Percentiles rank a stretch among this genome's conserved stretches.
phyloP scores from a whole-genome alignment of 2,797 vertebrate genomes.

The Enteromius anoplus region DNA sequence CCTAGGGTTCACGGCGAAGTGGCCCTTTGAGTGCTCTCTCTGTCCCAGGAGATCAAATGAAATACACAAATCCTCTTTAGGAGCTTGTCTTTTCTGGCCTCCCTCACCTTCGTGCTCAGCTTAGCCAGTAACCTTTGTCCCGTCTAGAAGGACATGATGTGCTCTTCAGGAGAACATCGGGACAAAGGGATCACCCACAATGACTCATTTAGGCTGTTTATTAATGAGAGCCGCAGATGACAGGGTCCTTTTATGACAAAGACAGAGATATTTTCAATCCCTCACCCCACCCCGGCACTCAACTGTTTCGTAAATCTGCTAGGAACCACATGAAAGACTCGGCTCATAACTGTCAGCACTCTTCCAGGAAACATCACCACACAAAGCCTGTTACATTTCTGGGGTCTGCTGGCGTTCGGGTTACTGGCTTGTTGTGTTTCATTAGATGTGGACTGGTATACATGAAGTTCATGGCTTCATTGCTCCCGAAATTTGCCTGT shows the following conservation, averaged over 20 bases:
- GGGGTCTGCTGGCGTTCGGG: slow-evolving; percentile 30
- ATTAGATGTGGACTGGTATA: slow-evolving; percentile 3
- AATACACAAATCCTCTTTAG: slow-evolving; percentile 34
- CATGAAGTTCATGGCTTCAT: neutral
- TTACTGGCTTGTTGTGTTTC: slow-evolving; percentile 25
- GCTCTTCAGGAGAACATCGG: slow-evolving; percentile 50
- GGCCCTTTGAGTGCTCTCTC: slow-evolving; percentile 1
- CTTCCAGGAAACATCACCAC: slow-evolving; percentile 52
- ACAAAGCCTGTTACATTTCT: slow-evolving; percentile 51
- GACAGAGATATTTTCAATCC: slow-evolving; percentile 41
- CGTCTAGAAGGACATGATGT: slow-evolving; percentile 29
- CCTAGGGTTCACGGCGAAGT: neutral
- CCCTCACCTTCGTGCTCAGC: neutral
- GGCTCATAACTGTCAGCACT: slow-evolving; percentile 48
- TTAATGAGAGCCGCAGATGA: slow-evolving; percentile 38
- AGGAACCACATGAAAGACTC: slow-evolving; percentile 59
- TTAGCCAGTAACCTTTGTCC: slow-evolving; percentile 16
- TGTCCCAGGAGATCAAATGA: slow-evolving; percentile 23
- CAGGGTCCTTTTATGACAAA: slow-evolving; percentile 41
- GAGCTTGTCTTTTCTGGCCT: slow-evolving; percentile 15
- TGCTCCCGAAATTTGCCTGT: neutral
- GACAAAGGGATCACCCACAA: slow-evolving; percentile 19
- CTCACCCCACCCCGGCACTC: slow-evolving; percentile 39
- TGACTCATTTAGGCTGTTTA: slow-evolving; percentile 40
- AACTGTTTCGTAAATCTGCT: slow-evolving; percentile 49